These are phyloP conservation scores for Adelges cooleyi DNA, from an alignment of 1,140 invertebrate species.

Conservation along the genomic window DNA sequence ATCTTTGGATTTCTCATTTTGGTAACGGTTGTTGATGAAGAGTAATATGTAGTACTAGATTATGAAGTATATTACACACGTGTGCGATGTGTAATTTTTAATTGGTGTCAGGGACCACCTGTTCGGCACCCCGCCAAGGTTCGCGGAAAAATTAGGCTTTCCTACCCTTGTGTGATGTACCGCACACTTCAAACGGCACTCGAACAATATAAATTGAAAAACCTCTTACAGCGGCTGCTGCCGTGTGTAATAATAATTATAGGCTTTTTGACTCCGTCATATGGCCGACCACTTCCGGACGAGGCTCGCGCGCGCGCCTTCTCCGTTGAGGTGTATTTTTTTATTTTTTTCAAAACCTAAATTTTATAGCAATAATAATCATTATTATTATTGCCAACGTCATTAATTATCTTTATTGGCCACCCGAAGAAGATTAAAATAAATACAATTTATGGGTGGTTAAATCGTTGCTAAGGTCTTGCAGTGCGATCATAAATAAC, in stretches of 20 bases:
- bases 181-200: conserved; percentile 22
- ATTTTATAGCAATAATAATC: too few relatives aligned
- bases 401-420: too few relatives aligned
- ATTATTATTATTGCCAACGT: too few relatives aligned
- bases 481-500: too few relatives aligned
- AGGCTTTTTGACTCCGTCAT: not conserved
- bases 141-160: conserved; percentile 24
- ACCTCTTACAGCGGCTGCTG: conserved; percentile 7
- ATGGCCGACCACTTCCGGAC: conserved; percentile 22
- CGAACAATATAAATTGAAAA: not conserved
- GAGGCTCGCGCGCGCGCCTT: not conserved
- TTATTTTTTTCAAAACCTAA: too few relatives aligned
- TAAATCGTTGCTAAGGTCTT: too few relatives aligned
- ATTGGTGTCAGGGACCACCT: conserved; percentile 27
- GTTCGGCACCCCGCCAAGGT: conserved; percentile 22
- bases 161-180: not conserved
- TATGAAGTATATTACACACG: not conserved
- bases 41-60: too few relatives aligned
- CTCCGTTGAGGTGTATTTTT: too few relatives aligned
- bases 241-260: conserved; percentile 4
- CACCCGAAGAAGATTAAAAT: too few relatives aligned
- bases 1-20: not conserved
- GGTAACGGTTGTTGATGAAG: too few relatives aligned
- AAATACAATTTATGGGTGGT: too few relatives aligned
- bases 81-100: conserved; percentile 18